These are phyloP conservation scores for Mycetomoellerius zeteki DNA, from an alignment of 1,140 invertebrate genomes.

Conservation along the genomic window DNA sequence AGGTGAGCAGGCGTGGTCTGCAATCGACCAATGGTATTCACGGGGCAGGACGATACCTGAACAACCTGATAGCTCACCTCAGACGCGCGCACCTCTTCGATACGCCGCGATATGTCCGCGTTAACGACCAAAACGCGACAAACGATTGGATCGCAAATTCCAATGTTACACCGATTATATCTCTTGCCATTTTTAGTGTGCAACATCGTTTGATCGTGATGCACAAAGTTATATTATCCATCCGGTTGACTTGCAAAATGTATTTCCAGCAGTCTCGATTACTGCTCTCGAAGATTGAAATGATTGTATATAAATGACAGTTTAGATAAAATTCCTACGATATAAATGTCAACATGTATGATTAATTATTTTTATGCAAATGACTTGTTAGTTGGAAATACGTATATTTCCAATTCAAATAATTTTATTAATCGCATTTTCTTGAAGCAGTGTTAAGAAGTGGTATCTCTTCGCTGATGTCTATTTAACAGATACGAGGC, in stretches of 20 bases:
- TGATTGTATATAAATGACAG: neutral
- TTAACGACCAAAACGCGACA: constrained; percentile 55
- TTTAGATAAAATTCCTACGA: neutral
- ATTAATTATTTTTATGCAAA: neutral
- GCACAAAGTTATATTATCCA: constrained; percentile 8
- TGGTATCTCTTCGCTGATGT: constrained; percentile 8
- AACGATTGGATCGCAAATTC: constrained; percentile 48
- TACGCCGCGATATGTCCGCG: constrained; percentile 51
- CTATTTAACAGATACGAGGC: constrained; percentile 70
- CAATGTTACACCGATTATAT: constrained; percentile 38
- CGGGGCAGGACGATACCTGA: constrained; percentile 82
- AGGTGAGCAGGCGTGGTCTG: constrained; percentile 82
- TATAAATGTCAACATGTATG: neutral
- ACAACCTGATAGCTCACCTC: constrained; percentile 80
- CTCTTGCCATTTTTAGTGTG: constrained; percentile 3
- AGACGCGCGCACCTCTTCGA: constrained; percentile 70
- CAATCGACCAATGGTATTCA: constrained; percentile 80
- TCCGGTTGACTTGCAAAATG: constrained; percentile 16
- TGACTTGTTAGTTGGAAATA: neutral
- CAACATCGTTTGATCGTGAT: constrained; percentile 4
- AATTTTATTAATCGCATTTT: constrained; percentile 27
- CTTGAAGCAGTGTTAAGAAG: neutral
- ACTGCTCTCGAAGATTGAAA: neutral
- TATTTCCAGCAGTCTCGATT: constrained; percentile 7
- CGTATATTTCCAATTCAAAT: neutral